Base-by-base conservation (phyloP, 2,888 invertebrate species). In the Mesoligia furuncula region DNA sequence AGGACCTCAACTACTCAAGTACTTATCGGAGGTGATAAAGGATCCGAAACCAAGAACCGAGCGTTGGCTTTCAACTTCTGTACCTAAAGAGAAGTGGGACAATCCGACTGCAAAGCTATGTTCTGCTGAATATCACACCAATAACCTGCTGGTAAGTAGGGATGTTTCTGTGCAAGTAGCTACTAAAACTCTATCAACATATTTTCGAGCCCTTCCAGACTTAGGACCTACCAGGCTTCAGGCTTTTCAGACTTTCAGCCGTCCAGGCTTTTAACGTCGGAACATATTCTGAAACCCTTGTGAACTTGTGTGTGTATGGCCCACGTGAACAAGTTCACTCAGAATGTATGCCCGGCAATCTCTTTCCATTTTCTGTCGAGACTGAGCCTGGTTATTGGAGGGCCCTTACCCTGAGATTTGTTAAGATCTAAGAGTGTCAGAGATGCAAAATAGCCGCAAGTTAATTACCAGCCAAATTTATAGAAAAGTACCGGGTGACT, bases 111-210 rank as follows among this genome's bases (percentile, higher is more conserved):
- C 92, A 0, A 95, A 97, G 84, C 94, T 97, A 24, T 98, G 97
- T 24, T 98, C 98, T 0, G 98, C 99, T 0, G 98, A 98, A 87
- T 99, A 99, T 91, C 98, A 98, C 90, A 98, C 98, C 0, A 98
- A 98, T 91, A 99, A 98, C 93, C 95, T 98, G 39, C 93, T 98
- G 80, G 87, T 98, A 96, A 95, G 85, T 59, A 79, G 9, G 45
- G 6, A 36, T 54, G 11, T 20, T 17, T 39, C 11, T 31, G 2
- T 36, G 24, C 27, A n/a, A 31, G 2, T 64, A 42, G 11, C 15
- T 24, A 24, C 27, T 54, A 17, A n/a, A 57, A 36, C 24, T 36
- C 24, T 24, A 17, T 15, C 27, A 45, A 67, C 0, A 66, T 2
- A 45, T 67, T 45, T 45, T 13, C 20, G 4, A 20, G 5, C 24